Evolutionary conservation across 2,113 vertebrate genomes (phyloP).

Genomic region (Acrocephalus kingi): DNA sequence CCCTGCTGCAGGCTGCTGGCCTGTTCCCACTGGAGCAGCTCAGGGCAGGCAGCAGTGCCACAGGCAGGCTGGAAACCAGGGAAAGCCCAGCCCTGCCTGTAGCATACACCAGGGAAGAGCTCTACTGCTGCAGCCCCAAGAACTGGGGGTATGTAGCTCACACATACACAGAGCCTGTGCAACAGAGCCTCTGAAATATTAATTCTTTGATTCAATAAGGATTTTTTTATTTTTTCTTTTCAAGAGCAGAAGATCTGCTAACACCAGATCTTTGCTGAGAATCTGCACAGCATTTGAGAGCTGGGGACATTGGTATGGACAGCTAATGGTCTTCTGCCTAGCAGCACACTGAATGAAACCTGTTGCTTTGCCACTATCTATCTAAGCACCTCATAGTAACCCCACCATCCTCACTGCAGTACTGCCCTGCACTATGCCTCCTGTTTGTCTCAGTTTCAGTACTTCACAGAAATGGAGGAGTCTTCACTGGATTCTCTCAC

Average conservation of each 20-base stretch:
- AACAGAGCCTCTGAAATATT: neutral
- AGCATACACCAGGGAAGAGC: neutral
- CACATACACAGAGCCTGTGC: accelerated
- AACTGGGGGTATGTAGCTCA: neutral
- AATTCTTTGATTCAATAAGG: neutral
- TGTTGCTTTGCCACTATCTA: neutral
- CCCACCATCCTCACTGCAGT: neutral
- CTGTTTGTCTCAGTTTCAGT: neutral
- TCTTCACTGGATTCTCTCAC: neutral
- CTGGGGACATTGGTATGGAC: neutral
- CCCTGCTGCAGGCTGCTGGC: accelerated
- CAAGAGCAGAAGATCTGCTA: neutral
- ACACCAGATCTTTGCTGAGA: neutral
- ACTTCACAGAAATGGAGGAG: neutral
- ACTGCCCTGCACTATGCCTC: neutral
- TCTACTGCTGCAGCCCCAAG: neutral
- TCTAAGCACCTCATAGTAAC: neutral
- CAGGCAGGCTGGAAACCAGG: neutral
- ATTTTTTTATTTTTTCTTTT: neutral
- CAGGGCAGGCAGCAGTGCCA: neutral
- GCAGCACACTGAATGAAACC: neutral
- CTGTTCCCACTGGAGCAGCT: accelerated
- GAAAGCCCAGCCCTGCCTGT: neutral
- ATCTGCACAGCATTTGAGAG: neutral
- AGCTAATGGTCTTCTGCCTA: neutral